Percentiles rank a stretch among this genome's conserved stretches.
phyloP scores from a whole-genome alignment of 1,140 invertebrate genomes.

The Rhynchophorus ferrugineus region DNA sequence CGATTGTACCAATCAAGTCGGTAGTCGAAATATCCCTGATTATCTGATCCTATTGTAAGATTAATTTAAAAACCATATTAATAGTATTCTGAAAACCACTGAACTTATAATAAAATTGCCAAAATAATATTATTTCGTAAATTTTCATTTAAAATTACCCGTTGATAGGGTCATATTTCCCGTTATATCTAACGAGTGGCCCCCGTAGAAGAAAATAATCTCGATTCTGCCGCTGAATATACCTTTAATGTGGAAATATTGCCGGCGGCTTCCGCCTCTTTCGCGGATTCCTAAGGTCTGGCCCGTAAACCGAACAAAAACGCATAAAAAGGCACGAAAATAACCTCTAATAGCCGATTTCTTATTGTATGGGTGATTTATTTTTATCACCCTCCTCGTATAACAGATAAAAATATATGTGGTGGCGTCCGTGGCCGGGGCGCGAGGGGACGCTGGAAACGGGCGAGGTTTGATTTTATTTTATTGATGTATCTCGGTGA shows the following conservation, averaged over 20 bases:
- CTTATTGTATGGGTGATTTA: slow-evolving; percentile 20
- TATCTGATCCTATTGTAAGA: no score
- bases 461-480: neutral
- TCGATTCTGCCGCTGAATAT: neutral
- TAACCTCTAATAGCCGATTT: slow-evolving; percentile 21
- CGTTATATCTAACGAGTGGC: no score
- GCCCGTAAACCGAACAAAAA: slow-evolving; percentile 22
- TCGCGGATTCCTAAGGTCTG: slow-evolving; percentile 15
- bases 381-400: slow-evolving; percentile 4
- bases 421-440: neutral
- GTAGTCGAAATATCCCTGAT: no score
- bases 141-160: no score
- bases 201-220: no score
- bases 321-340: slow-evolving; percentile 18
- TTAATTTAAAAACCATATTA: no score
- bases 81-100: no score
- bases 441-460: neutral
- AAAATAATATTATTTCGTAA: no score
- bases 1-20: no score
- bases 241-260: neutral
- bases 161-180: no score
- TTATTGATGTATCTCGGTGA: neutral
- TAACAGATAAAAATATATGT: neutral
- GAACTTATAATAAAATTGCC: no score
- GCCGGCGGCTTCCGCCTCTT: neutral